phyloP scores from a whole-genome alignment of 1,140 invertebrate species.

The Eriocheir sinensis region DNA sequence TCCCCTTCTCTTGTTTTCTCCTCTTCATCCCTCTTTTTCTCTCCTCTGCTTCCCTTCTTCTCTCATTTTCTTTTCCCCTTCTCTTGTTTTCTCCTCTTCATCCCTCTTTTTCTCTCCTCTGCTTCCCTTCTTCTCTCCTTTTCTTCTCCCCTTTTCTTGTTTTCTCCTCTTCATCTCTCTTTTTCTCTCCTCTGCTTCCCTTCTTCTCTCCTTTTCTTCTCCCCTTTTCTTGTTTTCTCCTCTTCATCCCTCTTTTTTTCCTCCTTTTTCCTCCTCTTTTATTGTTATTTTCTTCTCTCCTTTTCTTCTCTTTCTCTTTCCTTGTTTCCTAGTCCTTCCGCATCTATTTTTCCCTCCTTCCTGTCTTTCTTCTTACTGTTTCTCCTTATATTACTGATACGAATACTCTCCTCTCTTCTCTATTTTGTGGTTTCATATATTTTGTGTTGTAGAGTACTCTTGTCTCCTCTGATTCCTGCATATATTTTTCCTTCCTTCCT shows the following conservation, averaged over 20 bases:
- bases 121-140: neutral
- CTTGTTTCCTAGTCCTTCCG: neutral
- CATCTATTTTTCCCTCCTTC: neutral
- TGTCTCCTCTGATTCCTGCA: neutral
- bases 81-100: no score
- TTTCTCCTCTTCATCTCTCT: neutral
- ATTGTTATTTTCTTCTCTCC: neutral
- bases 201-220: neutral
- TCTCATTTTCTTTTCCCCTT: no score
- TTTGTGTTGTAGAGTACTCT: neutral
- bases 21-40: no score
- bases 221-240: neutral
- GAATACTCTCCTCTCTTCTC: neutral
- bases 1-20: no score
- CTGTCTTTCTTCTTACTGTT: neutral
- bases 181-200: neutral
- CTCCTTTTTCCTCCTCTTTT: neutral
- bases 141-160: neutral
- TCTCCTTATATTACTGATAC: neutral
- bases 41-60: no score
- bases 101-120: neutral
- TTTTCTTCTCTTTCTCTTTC: neutral
- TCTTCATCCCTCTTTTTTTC: neutral
- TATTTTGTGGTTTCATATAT: no score
- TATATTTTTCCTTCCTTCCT: neutral